These are phyloP conservation scores for Acestrorhynchus altus DNA, from an alignment of 2,797 vertebrate genomes.

Conservation along the genomic window DNA sequence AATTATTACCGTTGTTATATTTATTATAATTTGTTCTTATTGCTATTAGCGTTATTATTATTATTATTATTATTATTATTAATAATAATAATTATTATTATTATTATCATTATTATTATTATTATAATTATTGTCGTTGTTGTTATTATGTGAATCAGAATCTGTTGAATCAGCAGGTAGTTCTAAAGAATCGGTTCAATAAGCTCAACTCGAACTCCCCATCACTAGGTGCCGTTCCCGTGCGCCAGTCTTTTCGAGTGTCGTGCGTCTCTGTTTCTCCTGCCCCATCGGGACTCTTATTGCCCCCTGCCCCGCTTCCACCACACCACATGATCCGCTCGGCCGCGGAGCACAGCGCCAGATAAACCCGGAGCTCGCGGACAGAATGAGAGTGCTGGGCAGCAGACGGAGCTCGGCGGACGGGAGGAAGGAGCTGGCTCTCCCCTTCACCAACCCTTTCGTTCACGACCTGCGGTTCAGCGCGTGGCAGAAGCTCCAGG, in stretches of 20 bases:
- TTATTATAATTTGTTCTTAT: no score
- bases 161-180: neutral
- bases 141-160: neutral
- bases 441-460: constrained; percentile 91
- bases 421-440: constrained; percentile 82
- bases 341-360: neutral
- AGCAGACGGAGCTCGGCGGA: constrained; percentile 74
- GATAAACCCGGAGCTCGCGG: constrained; percentile 29
- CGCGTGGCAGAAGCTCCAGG: constrained; percentile 89
- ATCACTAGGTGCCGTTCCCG: neutral
- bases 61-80: no score
- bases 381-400: constrained; percentile 82
- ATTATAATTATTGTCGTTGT: no score
- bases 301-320: neutral
- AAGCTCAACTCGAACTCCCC: neutral
- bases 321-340: constrained; percentile 5
- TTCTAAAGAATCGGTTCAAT: neutral
- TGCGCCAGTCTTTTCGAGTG: neutral
- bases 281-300: neutral
- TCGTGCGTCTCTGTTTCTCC: neutral
- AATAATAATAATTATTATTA: no score
- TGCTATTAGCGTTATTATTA: no score
- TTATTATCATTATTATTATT: no score
- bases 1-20: no score
- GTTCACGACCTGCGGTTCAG: constrained; percentile 90